Percentiles rank a stretch among this genome's conserved stretches.
Conservation (phyloP, 2,113 vertebrate species). For the Grallaria varia region DNA sequence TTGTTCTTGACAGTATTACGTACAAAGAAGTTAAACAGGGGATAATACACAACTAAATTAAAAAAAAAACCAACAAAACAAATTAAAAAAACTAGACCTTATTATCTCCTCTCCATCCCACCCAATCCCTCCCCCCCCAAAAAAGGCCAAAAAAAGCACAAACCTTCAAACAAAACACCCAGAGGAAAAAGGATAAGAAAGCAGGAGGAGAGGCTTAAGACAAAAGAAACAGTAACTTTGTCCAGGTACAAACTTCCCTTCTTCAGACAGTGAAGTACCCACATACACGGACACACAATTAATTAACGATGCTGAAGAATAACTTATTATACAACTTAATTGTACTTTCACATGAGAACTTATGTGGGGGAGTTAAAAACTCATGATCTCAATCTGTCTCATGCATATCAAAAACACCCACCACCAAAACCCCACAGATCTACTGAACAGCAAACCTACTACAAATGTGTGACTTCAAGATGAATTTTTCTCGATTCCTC, state of each 20-base stretch:
- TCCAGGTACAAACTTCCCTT: neutral
- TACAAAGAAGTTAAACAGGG: neutral
- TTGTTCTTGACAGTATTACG: neutral
- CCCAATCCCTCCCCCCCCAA: rapidly evolving
- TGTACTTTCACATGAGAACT: neutral
- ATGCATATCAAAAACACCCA: neutral
- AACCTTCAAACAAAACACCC: neutral
- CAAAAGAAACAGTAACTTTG: neutral
- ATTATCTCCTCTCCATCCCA: neutral
- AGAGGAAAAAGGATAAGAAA: neutral
- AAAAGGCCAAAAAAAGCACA: neutral
- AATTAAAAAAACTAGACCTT: neutral
- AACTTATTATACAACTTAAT: neutral
- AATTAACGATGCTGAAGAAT: neutral
- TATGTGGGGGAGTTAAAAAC: neutral
- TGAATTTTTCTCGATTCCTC: neutral
- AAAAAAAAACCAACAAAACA: neutral
- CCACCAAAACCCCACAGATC: neutral
- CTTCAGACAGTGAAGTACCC: neutral
- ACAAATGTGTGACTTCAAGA: neutral
- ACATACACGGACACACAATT: neutral
- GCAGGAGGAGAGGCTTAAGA: neutral
- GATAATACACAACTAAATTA: neutral
- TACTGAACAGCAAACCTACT: neutral
- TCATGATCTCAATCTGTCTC: neutral